phyloP scores from a whole-genome alignment of 2,797 vertebrate species.

The Agapornis canus region DNA sequence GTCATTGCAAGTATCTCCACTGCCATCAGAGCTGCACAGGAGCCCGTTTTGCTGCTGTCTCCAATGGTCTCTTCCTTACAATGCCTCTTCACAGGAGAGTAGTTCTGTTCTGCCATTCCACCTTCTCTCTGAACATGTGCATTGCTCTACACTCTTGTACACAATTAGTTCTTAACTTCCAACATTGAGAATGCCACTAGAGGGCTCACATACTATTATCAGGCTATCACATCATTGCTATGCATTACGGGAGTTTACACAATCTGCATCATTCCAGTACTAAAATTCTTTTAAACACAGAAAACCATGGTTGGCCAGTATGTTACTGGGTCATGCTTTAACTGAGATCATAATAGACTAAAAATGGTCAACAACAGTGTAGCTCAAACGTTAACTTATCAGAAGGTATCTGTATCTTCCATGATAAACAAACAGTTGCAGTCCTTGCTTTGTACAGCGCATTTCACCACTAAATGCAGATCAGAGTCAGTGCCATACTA shows the following conservation, averaged over 20 bases:
- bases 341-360: not conserved
- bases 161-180: not conserved
- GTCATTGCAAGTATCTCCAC: fast-evolving
- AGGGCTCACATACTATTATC: not conserved
- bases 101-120: too few species aligned
- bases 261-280: not conserved
- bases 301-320: not conserved
- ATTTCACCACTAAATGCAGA: not conserved
- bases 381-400: not conserved
- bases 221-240: not conserved
- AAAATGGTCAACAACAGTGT: not conserved
- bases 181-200: not conserved
- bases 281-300: not conserved
- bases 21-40: fast-evolving
- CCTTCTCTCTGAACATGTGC: fast-evolving
- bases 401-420: not conserved
- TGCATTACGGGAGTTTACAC: not conserved
- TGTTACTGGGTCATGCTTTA: fast-evolving
- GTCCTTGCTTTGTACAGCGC: not conserved
- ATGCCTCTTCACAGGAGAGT: not conserved
- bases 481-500: not conserved
- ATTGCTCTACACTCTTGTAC: fast-evolving
- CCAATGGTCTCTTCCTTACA: not conserved
- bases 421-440: not conserved
- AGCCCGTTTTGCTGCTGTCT: not conserved